Conservation (phyloP, 2,888 invertebrate species). For the Muschampia plurimacula region DNA sequence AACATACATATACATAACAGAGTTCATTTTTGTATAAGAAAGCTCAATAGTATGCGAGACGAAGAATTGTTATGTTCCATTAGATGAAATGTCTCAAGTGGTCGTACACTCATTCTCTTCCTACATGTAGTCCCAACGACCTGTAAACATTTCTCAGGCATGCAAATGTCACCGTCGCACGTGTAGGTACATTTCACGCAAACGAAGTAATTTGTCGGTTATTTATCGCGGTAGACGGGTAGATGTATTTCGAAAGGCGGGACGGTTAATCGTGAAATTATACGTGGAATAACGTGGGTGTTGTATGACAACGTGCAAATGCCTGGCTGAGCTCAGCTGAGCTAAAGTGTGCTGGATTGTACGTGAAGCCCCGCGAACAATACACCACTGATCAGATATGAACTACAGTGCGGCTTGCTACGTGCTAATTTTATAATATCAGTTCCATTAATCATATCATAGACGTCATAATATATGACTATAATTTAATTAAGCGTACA, state of each 20-base stretch:
- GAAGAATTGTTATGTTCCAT: slow-evolving; percentile 22
- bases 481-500: slow-evolving; percentile 35
- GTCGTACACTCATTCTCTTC: slow-evolving; percentile 41
- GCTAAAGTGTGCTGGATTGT: slow-evolving; percentile 17
- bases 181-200: slow-evolving; percentile 63
- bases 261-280: slow-evolving; percentile 79
- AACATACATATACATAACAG: background rate
- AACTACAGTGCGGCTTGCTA: slow-evolving; percentile 26
- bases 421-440: slow-evolving; percentile 36
- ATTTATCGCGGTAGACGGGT: slow-evolving; percentile 71
- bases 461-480: slow-evolving; percentile 20
- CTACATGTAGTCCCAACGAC: slow-evolving; percentile 43
- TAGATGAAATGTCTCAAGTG: slow-evolving; percentile 32
- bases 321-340: slow-evolving; percentile 46
- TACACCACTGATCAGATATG: slow-evolving; percentile 33
- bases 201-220: slow-evolving; percentile 79
- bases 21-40: background rate
- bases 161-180: slow-evolving; percentile 74
- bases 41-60: background rate
- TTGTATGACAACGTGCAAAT: slow-evolving; percentile 78
- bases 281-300: slow-evolving; percentile 73
- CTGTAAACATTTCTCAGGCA: slow-evolving; percentile 71
- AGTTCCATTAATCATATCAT: slow-evolving; percentile 36
- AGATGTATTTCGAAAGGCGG: slow-evolving; percentile 76
- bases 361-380: slow-evolving; percentile 29